A percentile compares a stretch with the other conserved stretches of the same genome.
These are phyloP conservation scores for Masnerella sp. DNA, from an alignment of 2,888 invertebrate genomes.

Conservation along the genomic window DNA sequence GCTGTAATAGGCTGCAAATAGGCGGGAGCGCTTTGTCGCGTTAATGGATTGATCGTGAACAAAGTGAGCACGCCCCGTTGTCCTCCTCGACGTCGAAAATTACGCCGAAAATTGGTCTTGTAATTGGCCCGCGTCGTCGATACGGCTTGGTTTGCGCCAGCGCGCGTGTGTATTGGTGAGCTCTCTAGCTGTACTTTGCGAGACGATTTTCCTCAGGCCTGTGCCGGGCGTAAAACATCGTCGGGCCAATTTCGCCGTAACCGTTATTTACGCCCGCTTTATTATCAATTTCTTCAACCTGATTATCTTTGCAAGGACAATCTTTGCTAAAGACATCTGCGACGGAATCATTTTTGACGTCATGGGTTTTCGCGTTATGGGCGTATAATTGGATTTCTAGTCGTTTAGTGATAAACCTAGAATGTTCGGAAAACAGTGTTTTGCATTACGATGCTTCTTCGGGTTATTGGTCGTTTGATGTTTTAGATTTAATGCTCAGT, in stretches of 20 bases:
- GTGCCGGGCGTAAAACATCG: background rate
- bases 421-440: too few relatives aligned
- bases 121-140: conserved; percentile 31
- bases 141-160: conserved; percentile 12
- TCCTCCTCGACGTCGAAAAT: conserved; percentile 55
- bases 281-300: conserved; percentile 24
- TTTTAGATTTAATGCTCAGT: too few relatives aligned
- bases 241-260: conserved; percentile 7
- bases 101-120: conserved; percentile 49
- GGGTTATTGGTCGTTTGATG: too few relatives aligned
- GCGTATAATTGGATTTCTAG: too few relatives aligned
- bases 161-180: background rate
- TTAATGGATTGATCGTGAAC: conserved; percentile 54
- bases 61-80: conserved; percentile 28
- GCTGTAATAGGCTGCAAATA: conserved; percentile 64
- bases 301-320: conserved; percentile 8
- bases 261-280: conserved; percentile 25
- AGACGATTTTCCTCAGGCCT: conserved; percentile 23
- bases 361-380: too few relatives aligned
- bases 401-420: too few relatives aligned
- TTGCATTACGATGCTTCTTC: too few relatives aligned
- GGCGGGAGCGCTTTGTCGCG: conserved; percentile 44
- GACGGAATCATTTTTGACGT: too few relatives aligned
- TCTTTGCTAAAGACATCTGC: conserved; percentile 3
- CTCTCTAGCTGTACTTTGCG: conserved; percentile 25